Percentiles rank a stretch among this genome's conserved stretches.
Conservation (phyloP, 2,113 vertebrate genomes). For the Todiramphus saurophagus region DNA sequence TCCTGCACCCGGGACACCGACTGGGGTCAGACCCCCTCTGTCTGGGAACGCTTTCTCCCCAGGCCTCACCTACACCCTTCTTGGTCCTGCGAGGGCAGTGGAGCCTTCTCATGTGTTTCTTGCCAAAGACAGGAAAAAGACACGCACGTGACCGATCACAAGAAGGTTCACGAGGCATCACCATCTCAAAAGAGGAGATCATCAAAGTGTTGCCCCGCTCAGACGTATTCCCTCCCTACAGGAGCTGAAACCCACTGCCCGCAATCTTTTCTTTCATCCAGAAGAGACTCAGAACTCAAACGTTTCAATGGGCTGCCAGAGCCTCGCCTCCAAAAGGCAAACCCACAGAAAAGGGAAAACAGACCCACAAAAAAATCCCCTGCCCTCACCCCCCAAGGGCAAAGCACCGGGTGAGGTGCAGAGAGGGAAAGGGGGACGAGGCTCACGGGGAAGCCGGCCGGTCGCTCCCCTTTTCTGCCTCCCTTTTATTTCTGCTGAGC, state of each 20-base stretch:
- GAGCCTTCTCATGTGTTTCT: fast-evolving
- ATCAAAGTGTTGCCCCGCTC: not conserved
- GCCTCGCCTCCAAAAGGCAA: slow-evolving; percentile 4
- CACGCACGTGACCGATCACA: not conserved
- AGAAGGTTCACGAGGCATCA: not conserved
- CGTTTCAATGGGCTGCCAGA: not conserved
- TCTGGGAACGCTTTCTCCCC: not conserved
- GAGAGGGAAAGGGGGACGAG: not conserved
- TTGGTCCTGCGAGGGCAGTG: not conserved
- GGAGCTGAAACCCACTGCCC: not conserved
- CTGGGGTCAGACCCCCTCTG: not conserved
- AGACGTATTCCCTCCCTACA: fast-evolving
- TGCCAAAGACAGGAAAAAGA: not conserved
- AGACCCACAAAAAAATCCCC: not conserved
- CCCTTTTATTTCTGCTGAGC: slow-evolving; percentile 57
- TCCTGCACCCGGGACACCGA: not conserved
- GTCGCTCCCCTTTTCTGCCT: slow-evolving; percentile 17
- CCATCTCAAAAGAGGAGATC: not conserved
- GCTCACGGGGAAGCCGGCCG: not conserved
- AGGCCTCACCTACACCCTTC: not conserved
- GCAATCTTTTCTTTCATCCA: not conserved
- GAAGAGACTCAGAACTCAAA: not conserved
- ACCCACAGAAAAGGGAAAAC: not conserved
- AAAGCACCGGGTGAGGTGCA: not conserved
- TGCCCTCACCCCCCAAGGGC: fast-evolving